Conservation (phyloP, 2,113 vertebrate genomes). For the Calyptomena viridis region DNA sequence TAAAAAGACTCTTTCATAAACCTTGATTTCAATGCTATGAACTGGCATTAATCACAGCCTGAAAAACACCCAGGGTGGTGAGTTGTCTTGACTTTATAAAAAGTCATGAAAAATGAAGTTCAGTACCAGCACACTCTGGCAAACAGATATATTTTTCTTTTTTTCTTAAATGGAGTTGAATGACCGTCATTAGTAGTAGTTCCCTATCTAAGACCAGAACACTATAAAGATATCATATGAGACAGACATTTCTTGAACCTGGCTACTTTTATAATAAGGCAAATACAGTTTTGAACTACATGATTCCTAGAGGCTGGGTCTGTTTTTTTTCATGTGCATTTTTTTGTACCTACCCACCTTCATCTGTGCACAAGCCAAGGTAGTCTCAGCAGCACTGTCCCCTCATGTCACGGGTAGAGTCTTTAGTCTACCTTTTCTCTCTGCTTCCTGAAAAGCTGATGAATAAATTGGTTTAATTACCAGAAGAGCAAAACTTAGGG, state of each 20-base stretch:
- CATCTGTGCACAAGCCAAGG: neutral
- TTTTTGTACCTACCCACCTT: accelerated
- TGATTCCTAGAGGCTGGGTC: neutral
- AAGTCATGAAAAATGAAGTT: neutral
- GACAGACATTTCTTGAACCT: neutral
- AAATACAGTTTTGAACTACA: neutral
- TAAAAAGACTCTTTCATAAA: neutral
- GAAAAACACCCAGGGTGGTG: neutral
- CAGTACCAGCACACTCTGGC: neutral
- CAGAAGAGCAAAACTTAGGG: neutral
- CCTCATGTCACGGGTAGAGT: neutral
- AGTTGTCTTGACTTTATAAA: neutral
- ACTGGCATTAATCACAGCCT: neutral
- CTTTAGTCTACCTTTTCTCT: neutral
- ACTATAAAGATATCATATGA: neutral
- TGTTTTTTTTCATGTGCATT: neutral
- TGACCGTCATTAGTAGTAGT: neutral
- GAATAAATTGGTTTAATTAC: neutral
- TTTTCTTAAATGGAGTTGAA: neutral
- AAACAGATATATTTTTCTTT: neutral
- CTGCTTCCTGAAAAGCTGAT: neutral
- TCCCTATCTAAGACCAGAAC: neutral
- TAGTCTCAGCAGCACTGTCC: neutral
- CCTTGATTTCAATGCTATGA: neutral
- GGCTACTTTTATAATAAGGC: neutral